Percentiles rank a stretch among this genome's conserved stretches.
Evolutionary conservation across 2,113 vertebrate species (phyloP).

Genomic region (Callipepla squamata): DNA sequence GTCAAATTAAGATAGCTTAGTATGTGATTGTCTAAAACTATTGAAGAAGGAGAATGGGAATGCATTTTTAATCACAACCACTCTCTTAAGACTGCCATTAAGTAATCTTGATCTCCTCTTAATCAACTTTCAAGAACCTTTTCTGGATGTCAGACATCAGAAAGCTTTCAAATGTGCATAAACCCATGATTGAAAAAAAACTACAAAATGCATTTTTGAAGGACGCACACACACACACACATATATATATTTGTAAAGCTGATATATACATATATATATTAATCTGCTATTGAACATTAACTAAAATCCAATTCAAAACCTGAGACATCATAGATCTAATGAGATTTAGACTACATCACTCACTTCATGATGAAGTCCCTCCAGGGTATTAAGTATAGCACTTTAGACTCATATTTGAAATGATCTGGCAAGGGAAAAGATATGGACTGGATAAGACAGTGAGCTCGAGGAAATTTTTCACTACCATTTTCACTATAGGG

Average conservation of each 20-base stretch:
- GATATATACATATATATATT: neutral
- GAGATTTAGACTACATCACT: neutral
- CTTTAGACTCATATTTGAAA: neutral
- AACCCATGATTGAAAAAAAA: neutral
- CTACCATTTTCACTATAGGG: neutral
- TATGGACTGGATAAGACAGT: neutral
- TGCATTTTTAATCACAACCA: neutral
- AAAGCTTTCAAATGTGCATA: neutral
- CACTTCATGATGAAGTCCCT: neutral
- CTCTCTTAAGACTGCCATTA: neutral
- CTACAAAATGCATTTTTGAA: too few relatives aligned
- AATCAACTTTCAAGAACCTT: neutral
- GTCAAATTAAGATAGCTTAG: neutral
- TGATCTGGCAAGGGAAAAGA: neutral
- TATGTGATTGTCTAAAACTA: neutral
- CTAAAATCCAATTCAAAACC: neutral
- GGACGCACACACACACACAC: too few relatives aligned
- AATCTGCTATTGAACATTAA: neutral
- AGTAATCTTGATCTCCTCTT: neutral
- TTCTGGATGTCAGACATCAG: neutral
- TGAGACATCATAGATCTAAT: neutral
- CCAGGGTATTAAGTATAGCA: neutral
- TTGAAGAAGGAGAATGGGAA: neutral
- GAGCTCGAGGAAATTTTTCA: neutral
- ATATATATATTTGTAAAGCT: too few relatives aligned